Base-by-base conservation (phyloP, 2,888 invertebrate species). In the Hydrotaea diabolus region DNA sequence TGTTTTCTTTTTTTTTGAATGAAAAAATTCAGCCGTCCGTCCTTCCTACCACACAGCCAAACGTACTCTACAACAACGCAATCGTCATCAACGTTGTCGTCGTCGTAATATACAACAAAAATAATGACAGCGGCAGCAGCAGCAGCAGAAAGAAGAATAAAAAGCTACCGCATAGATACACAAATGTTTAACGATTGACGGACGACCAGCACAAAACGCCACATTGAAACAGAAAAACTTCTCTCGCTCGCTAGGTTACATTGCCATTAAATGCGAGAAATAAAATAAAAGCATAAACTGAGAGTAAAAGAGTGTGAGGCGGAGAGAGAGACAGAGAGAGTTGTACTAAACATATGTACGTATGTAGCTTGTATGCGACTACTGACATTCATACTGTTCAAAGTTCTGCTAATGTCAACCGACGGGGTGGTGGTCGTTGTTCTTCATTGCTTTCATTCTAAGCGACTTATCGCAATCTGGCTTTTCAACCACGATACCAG, bases 101-200 rank as follows among this genome's bases (percentile, higher is more conserved):
- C n/a, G n/a, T n/a, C n/a, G n/a, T n/a, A n/a, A n/a, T n/a, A n/a
- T n/a, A n/a, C n/a, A 43, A 43, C 53, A 19, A 53, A n/a, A 7
- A 53, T 13, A 53, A 53, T n/a, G n/a, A n/a, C n/a, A n/a, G n/a
- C n/a, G n/a, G n/a, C n/a, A n/a, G n/a, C 53, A 13, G 19, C n/a
- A 57, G 53, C 69, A 77, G 36, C 36, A 17, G 15, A 21, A 64
- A 69, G 39, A 55, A 72, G 11, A 77, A 53, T 59, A 75, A 84
- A 80, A 82, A 77, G 86, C 86, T 86, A 83, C 85, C 86, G 86
- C 87, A 85, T 85, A 86, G 86, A 87, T 87, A 86, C 85, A 87
- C 85, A 87, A 87, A 83, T 85, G 83, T 79, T 85, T 82, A 82
- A 82, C 85, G 87, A 86, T 86, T 86, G 80, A 85, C 49, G 49